A percentile compares a stretch with the other conserved stretches of the same genome.
Evolutionary conservation across 92 coral and sea anemone species (phyloP).

Genomic region (Porites rus): DNA sequence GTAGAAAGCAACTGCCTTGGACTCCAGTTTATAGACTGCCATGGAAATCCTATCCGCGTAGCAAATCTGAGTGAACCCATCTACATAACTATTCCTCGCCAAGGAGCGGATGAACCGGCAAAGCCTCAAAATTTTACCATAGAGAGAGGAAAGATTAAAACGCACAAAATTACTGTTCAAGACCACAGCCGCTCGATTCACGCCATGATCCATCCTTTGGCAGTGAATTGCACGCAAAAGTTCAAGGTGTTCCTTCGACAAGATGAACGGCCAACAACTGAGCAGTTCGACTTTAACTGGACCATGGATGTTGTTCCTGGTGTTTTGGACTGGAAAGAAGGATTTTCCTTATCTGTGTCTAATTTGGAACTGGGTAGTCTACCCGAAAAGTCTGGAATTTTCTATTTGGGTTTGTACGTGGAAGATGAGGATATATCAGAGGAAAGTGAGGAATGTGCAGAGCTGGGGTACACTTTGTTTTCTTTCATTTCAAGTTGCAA

Average conservation of each 20-base stretch:
- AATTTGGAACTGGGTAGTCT: conserved; percentile 65
- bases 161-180: conserved; percentile 60
- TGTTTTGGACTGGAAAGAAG: conserved; percentile 28
- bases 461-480: conserved; percentile 62
- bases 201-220: conserved; percentile 59
- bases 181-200: conserved; percentile 76
- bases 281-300: conserved; percentile 73
- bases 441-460: conserved; percentile 40
- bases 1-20: conserved; percentile 76
- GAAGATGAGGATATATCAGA: not conserved
- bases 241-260: conserved; percentile 62
- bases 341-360: conserved; percentile 73
- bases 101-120: conserved; percentile 22
- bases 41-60: conserved; percentile 65
- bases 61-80: conserved; percentile 57
- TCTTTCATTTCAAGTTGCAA: conserved; percentile 68
- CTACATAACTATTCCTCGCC: conserved; percentile 69
- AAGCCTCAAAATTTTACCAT: conserved; percentile 33
- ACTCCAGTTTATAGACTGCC: conserved; percentile 63
- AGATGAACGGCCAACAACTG: conserved; percentile 56
- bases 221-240: conserved; percentile 68
- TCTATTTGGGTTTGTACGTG: conserved; percentile 15
- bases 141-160: conserved; percentile 40
- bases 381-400: not conserved
- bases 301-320: conserved; percentile 35